Conservation (phyloP, 2,888 invertebrate genomes). For the Mamestra brassicae region DNA sequence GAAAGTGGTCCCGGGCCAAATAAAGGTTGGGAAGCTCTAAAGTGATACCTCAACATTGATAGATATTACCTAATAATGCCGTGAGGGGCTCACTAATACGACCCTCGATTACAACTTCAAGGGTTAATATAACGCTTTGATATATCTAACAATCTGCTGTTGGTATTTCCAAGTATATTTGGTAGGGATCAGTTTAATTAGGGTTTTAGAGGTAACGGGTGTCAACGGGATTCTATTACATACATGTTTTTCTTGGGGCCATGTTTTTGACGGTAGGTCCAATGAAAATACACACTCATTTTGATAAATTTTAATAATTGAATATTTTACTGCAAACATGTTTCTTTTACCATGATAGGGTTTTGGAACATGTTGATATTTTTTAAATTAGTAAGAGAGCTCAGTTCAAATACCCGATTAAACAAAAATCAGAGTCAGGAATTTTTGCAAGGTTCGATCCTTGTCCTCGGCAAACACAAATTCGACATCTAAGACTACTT, state of each 20-base stretch:
- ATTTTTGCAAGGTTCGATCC: no score
- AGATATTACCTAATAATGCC: conserved; percentile 52
- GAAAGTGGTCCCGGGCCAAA: no score
- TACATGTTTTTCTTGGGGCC: background rate
- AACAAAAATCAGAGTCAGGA: no score
- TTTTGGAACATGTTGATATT: no score
- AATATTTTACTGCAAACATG: no score
- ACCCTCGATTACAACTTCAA: conserved; percentile 49
- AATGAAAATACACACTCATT: no score
- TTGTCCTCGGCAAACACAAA: no score
- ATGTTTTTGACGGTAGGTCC: background rate
- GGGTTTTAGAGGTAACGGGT: background rate
- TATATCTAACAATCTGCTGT: conserved; percentile 17
- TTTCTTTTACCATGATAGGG: no score
- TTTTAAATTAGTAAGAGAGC: no score
- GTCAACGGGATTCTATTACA: background rate
- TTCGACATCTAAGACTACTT: no score
- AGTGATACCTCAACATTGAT: conserved; percentile 42
- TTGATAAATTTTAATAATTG: no score
- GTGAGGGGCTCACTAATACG: conserved; percentile 44
- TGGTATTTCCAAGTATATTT: conserved; percentile 29
- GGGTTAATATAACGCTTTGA: conserved; percentile 48
- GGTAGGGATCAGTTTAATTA: conserved; percentile 15
- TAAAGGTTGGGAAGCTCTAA: conserved; percentile 1
- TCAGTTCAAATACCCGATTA: no score